phyloP scores from a whole-genome alignment of 2,888 invertebrate species.

The Mythimna loreyi region DNA sequence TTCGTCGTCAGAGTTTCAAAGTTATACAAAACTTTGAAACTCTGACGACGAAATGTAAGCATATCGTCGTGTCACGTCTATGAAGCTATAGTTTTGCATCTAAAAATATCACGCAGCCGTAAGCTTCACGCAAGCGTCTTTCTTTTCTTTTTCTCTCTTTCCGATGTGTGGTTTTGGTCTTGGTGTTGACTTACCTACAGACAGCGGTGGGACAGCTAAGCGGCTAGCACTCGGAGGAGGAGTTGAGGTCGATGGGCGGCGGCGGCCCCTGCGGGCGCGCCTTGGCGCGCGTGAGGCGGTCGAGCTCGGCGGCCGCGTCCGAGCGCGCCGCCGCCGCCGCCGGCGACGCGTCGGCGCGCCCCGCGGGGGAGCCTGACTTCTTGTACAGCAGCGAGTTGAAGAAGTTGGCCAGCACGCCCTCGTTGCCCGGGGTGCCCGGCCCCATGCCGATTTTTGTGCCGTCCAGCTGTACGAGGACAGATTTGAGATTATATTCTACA shows the following conservation, averaged over 20 bases:
- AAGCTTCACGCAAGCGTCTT: no score
- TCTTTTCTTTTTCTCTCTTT: no score
- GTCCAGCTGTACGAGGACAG: slow-evolving; percentile 90
- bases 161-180: no score
- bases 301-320: slow-evolving; percentile 98
- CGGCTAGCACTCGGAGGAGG: slow-evolving; percentile 83
- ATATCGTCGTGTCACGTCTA: no score
- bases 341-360: slow-evolving; percentile 81
- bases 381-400: slow-evolving; percentile 99
- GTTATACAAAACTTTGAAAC: no score
- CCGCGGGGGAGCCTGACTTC: slow-evolving; percentile 95
- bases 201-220: slow-evolving; percentile 12
- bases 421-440: slow-evolving; percentile 93
- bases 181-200: slow-evolving; percentile 26
- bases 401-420: slow-evolving; percentile 99
- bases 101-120: no score
- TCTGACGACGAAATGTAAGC: no score
- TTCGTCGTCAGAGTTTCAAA: no score
- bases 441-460: slow-evolving; percentile 93
- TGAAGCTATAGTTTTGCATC: no score
- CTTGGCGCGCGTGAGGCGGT: slow-evolving; percentile 95
- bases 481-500: no score
- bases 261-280: slow-evolving; percentile 82
- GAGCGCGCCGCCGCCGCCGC: slow-evolving; percentile 92
- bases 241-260: slow-evolving; percentile 92